These are phyloP conservation scores for Ateles fusciceps DNA, from an alignment of 2,797 vertebrate genomes.

Conservation along the genomic window DNA sequence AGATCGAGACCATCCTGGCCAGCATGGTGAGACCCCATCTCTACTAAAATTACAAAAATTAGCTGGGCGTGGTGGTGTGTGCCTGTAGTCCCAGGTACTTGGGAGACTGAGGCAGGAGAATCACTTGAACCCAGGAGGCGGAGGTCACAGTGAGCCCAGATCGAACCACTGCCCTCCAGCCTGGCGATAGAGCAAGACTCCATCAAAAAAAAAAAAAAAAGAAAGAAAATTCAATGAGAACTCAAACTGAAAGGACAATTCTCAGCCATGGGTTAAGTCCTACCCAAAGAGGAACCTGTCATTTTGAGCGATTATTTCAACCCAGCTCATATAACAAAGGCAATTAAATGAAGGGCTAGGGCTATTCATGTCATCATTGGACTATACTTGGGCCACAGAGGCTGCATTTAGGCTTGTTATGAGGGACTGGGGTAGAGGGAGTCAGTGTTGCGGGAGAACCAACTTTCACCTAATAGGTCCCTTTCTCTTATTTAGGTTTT, in stretches of 20 bases:
- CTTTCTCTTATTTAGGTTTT: not conserved
- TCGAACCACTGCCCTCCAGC: too few relatives aligned
- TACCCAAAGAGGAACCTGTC: not conserved
- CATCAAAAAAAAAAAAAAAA: too few relatives aligned
- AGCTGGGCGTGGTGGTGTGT: too few relatives aligned
- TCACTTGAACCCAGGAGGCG: too few relatives aligned
- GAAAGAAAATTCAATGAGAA: not conserved
- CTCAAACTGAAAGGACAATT: not conserved
- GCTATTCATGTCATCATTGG: not conserved
- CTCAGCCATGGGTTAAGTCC: not conserved
- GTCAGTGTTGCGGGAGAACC: not conserved
- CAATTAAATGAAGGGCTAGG: not conserved
- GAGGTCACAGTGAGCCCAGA: too few relatives aligned
- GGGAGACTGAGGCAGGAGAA: too few relatives aligned
- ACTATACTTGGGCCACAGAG: not conserved
- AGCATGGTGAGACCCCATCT: too few relatives aligned
- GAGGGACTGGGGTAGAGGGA: not conserved
- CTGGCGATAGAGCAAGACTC: too few relatives aligned
- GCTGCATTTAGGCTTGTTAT: not conserved
- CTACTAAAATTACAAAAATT: too few relatives aligned
- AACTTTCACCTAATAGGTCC: not conserved
- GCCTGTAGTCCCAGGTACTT: too few relatives aligned
- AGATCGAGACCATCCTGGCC: too few relatives aligned
- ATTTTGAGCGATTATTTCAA: not conserved
- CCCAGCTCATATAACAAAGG: not conserved